Percentiles rank a stretch among this genome's conserved stretches.
These are phyloP conservation scores for Eretmochelys imbricata DNA, from an alignment of 2,113 vertebrate species.

Conservation along the genomic window DNA sequence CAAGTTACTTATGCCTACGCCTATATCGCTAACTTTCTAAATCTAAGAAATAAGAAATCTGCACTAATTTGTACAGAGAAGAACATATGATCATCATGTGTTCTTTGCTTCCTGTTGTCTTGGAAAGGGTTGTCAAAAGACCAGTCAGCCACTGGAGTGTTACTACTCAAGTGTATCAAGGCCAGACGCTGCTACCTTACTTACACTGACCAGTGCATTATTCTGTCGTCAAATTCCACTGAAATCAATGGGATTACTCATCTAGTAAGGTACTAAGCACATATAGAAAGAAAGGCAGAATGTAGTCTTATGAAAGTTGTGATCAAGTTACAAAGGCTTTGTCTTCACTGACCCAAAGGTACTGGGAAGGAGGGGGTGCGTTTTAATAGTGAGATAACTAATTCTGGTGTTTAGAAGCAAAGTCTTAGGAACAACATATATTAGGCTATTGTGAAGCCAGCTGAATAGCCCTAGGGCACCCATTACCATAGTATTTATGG, in stretches of 20 bases:
- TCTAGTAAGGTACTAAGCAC: constrained; percentile 15
- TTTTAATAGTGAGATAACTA: background rate
- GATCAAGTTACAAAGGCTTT: constrained; percentile 24
- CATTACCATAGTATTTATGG: background rate
- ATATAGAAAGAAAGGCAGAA: background rate
- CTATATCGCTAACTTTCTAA: background rate
- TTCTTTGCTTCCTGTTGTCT: background rate
- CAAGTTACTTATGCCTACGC: background rate
- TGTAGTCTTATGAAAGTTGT: constrained; percentile 39
- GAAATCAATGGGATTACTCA: constrained; percentile 34
- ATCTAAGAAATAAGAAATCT: background rate
- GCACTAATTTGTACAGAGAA: background rate
- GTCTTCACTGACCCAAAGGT: background rate
- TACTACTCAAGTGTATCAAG: background rate
- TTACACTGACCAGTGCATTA: background rate
- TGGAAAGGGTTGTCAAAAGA: background rate
- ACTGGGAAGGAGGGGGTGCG: background rate
- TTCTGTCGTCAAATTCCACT: constrained; percentile 13
- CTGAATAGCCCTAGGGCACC: constrained; percentile 15
- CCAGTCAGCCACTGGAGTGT: background rate
- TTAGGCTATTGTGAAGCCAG: constrained; percentile 10
- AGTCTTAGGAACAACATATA: background rate
- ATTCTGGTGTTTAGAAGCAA: background rate
- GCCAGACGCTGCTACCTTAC: background rate
- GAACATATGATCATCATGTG: background rate